Conservation (phyloP, 2,113 vertebrate genomes). For the Neomonachus schauinslandi region DNA sequence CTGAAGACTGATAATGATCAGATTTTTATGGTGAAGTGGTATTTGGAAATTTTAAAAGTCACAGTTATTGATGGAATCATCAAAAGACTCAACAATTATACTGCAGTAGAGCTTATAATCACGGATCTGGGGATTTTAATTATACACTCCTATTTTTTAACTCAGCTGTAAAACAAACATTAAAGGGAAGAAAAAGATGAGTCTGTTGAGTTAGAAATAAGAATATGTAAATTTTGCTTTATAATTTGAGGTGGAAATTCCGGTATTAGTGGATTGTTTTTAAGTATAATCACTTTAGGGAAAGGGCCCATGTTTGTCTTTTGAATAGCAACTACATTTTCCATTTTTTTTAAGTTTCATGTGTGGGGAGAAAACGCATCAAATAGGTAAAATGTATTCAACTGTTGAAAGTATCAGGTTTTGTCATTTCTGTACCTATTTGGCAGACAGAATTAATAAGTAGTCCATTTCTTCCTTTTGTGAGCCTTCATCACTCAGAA, state of each 20-base stretch:
- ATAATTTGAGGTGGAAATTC: conserved; percentile 8
- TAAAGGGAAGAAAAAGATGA: conserved; percentile 67
- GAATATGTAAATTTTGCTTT: conserved; percentile 62
- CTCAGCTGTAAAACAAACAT: conserved; percentile 81
- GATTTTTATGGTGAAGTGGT: conserved; percentile 63
- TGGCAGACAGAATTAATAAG: conserved; percentile 11
- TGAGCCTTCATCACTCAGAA: background rate
- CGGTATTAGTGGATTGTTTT: conserved; percentile 41
- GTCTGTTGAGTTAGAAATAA: conserved; percentile 51
- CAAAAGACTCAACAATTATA: conserved; percentile 80
- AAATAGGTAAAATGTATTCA: background rate
- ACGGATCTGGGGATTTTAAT: conserved; percentile 84
- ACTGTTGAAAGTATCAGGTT: background rate
- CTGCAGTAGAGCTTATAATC: conserved; percentile 79
- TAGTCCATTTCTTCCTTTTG: background rate
- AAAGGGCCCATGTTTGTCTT: background rate
- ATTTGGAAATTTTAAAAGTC: conserved; percentile 72
- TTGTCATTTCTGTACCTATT: background rate
- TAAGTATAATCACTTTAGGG: conserved; percentile 20
- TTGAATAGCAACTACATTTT: conserved; percentile 8
- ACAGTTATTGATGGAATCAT: conserved; percentile 72
- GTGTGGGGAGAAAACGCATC: background rate
- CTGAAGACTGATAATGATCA: conserved; percentile 46
- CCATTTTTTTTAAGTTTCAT: background rate
- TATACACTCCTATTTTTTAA: conserved; percentile 78